Evolutionary conservation across 2,888 invertebrate genomes (phyloP), one percentile per base, ranked within the genome.

Genomic region (Cantharis lateralis): DNA sequence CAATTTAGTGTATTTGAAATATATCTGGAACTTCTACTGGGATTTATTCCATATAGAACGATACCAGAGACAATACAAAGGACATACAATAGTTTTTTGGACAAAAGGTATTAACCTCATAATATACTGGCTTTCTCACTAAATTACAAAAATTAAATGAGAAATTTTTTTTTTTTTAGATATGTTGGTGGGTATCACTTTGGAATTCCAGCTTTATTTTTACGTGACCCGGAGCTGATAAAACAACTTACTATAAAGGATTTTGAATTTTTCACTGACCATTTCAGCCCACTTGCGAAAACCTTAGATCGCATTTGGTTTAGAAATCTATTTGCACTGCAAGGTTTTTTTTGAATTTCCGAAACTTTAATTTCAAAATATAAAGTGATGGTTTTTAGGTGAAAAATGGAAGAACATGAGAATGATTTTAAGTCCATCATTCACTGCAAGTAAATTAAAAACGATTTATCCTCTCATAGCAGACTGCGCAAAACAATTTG

Each of bases 151-250:
- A 32, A 32, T 32, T 32, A 11, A 20, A 20, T 5, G 5, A 20
- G 3, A 1, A 20, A 20, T 20, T 24, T 13, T 3, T 32, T 13
- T 5, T 7, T n/a, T 48, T 48, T 48, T 48, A 48, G 48, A 48
- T 48, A 2, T 48, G 0, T 48, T 5, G 91, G 91, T 3, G 82
- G 86, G 32, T 91, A 87, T 77, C 90, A 90, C 81, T 88, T 90
- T 32, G 76, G 85, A 0, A 79, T 78, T 0, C 90, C 90, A 0
- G 75, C 89, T 0, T 76, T 90, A 7, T 77, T 91, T 32, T 85
- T 92, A n/a, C 86, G 90, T 0, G 91, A 91, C 82, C 90, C 90
- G 0, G 91, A 91, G 62, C 74, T 91, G 13, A 87, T 91, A 2
- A 91, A 91, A 79, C 88, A 84, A 64, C 88, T 91, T 15, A 88